These are phyloP conservation scores for Nineta flava DNA, from an alignment of 2,888 invertebrate species.

Conservation along the genomic window DNA sequence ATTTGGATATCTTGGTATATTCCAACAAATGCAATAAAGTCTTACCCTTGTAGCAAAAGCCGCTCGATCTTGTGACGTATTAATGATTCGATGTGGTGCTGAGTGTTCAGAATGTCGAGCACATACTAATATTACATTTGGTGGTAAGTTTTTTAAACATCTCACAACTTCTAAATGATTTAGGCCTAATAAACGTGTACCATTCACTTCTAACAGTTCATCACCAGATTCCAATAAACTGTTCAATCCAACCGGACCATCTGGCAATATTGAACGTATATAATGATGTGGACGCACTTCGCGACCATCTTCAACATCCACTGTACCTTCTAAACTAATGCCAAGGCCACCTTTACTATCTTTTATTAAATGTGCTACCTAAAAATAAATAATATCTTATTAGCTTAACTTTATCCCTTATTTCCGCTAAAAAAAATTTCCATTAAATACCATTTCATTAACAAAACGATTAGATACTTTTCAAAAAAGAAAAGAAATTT, in stretches of 20 bases:
- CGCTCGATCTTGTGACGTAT: slow-evolving; percentile 45
- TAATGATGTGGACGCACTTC: slow-evolving; percentile 86
- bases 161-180: slow-evolving; percentile 85
- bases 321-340: slow-evolving; percentile 84
- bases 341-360: slow-evolving; percentile 73
- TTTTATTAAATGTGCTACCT: slow-evolving; percentile 76
- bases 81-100: slow-evolving; percentile 38
- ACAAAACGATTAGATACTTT: too few species aligned
- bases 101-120: slow-evolving; percentile 40
- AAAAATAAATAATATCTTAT: slow-evolving; percentile 13
- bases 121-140: slow-evolving; percentile 68
- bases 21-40: not conserved
- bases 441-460: too few species aligned
- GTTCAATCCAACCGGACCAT: slow-evolving; percentile 72
- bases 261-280: slow-evolving; percentile 73
- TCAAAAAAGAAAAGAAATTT: too few species aligned
- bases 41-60: slow-evolving; percentile 53
- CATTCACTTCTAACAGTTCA: slow-evolving; percentile 78
- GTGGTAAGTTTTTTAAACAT: slow-evolving; percentile 65
- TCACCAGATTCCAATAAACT: slow-evolving; percentile 69
- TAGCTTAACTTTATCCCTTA: too few species aligned
- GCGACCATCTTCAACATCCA: slow-evolving; percentile 77
- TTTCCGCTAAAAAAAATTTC: too few species aligned
- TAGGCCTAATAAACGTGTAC: slow-evolving; percentile 65
- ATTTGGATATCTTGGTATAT: too few species aligned